Percentiles rank a stretch among this genome's conserved stretches.
Evolutionary conservation across 2,113 vertebrate genomes (phyloP).

Genomic region (Mormyrus lacerda): DNA sequence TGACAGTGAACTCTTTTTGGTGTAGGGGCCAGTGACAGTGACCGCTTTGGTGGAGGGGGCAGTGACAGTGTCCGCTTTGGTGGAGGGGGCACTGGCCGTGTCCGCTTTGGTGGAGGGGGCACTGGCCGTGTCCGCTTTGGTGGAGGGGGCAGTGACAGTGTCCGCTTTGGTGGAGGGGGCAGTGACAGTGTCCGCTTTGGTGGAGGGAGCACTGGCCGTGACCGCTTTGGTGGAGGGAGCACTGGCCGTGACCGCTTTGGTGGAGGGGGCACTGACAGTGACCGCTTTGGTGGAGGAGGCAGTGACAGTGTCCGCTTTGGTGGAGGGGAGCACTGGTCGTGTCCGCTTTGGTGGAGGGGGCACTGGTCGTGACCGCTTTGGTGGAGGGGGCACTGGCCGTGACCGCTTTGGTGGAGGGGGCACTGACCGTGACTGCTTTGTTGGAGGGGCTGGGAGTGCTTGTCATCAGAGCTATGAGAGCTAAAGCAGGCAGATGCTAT

Average conservation of each 20-base stretch:
- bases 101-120: too few relatives aligned
- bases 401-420: background rate
- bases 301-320: background rate
- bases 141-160: background rate
- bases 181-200: too few relatives aligned
- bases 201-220: too few relatives aligned
- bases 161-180: background rate
- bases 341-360: background rate
- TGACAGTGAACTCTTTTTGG: background rate
- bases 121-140: too few relatives aligned
- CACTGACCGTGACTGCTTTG: background rate
- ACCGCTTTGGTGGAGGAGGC: background rate
- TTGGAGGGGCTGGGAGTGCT: background rate
- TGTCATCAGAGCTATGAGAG: background rate
- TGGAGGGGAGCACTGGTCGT: too few relatives aligned
- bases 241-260: background rate
- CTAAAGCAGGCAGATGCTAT: background rate
- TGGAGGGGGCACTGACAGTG: background rate
- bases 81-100: background rate
- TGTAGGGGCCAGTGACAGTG: background rate
- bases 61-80: background rate
- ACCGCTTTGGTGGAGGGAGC: background rate
- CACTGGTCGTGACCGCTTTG: too few relatives aligned
- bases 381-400: too few relatives aligned
- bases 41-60: background rate